Percentiles rank a stretch among this genome's conserved stretches.
Evolutionary conservation across 1,140 invertebrate genomes (phyloP).

Genomic region (Drosophila azteca): DNA sequence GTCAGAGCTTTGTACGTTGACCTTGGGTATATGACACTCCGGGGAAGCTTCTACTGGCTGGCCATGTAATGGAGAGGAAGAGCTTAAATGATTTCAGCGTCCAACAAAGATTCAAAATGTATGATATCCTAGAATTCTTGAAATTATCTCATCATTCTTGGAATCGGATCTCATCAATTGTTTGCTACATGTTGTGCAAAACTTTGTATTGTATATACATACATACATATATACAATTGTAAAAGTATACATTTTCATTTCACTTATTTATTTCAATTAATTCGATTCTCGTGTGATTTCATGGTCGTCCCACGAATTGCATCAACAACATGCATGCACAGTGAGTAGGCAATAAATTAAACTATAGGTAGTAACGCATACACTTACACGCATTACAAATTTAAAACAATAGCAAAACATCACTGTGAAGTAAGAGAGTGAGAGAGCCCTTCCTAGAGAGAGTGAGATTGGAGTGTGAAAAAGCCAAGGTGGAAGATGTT

Average conservation of each 20-base stretch:
- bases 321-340: constrained; percentile 30
- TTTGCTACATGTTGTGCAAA: no score
- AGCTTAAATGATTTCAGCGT: background rate
- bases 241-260: constrained; percentile 2
- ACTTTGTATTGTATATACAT: no score
- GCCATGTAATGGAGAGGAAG: constrained; percentile 7
- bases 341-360: constrained; percentile 36
- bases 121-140: background rate
- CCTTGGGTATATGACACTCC: constrained; percentile 30
- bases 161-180: background rate
- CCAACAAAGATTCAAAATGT: background rate
- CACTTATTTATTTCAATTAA: constrained; percentile 2
- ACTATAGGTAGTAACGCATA: constrained; percentile 22
- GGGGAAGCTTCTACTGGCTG: constrained; percentile 22
- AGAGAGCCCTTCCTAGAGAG: constrained; percentile 1
- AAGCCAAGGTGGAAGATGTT: background rate
- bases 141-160: no score
- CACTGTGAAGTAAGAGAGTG: background rate
- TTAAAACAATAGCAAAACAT: constrained; percentile 25
- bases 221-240: no score
- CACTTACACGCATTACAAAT: constrained; percentile 12
- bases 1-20: constrained; percentile 13
- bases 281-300: constrained; percentile 19
- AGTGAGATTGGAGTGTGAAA: constrained; percentile 6
- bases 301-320: constrained; percentile 30